These are phyloP conservation scores for Augochlorella aurata DNA, from an alignment of 2,888 invertebrate species.

Conservation along the genomic window DNA sequence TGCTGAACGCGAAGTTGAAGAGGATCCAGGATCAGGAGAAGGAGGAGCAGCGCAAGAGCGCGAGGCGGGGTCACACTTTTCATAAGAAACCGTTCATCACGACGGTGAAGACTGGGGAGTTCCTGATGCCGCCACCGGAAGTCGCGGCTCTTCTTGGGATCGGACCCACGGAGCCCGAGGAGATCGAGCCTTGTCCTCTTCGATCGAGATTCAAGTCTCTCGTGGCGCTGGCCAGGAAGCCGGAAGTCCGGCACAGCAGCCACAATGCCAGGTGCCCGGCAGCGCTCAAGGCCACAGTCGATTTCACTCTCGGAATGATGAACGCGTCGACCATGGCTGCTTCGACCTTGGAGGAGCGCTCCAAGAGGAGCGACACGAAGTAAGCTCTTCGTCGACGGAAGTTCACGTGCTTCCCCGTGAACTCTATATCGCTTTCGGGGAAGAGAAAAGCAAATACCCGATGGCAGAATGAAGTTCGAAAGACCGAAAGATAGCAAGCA, in stretches of 20 bases:
- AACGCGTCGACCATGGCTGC: slow-evolving; percentile 69
- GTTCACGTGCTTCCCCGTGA: background rate
- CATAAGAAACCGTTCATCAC: slow-evolving; percentile 87
- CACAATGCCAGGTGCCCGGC: slow-evolving; percentile 75
- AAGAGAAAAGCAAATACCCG: background rate
- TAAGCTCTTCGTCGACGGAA: slow-evolving; percentile 40
- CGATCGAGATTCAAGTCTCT: slow-evolving; percentile 73
- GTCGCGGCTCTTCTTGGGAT: slow-evolving; percentile 86
- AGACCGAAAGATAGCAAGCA: background rate
- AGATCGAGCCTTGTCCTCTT: slow-evolving; percentile 61
- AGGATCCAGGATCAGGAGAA: slow-evolving; percentile 86
- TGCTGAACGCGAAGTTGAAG: slow-evolving; percentile 88
- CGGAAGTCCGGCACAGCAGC: slow-evolving; percentile 78
- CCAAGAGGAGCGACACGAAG: slow-evolving; percentile 56
- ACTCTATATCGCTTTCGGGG: background rate
- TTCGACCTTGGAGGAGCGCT: slow-evolving; percentile 65
- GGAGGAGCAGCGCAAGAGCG: slow-evolving; percentile 64
- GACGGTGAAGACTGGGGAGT: slow-evolving; percentile 90
- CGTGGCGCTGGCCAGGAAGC: slow-evolving; percentile 71
- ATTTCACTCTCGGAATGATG: slow-evolving; percentile 74
- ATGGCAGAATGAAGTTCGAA: background rate
- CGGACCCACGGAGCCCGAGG: slow-evolving; percentile 71
- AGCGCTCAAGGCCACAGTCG: slow-evolving; percentile 78
- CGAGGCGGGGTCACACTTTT: slow-evolving; percentile 35
- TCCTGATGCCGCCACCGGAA: slow-evolving; percentile 90